These are phyloP conservation scores for Clavelina lepadiformis DNA, from an alignment of 23 tunicate species.

Conservation along the genomic window DNA sequence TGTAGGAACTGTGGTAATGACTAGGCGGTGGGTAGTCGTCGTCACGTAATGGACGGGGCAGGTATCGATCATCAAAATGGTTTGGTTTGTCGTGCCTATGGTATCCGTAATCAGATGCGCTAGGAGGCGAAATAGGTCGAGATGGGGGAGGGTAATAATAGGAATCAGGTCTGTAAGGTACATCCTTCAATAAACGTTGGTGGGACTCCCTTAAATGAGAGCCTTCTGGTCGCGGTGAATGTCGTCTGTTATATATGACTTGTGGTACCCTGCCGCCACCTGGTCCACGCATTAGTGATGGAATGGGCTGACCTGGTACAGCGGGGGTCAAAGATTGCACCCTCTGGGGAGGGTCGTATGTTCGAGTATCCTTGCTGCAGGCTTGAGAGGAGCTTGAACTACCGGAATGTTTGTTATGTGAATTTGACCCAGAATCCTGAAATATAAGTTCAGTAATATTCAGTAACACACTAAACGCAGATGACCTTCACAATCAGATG, in stretches of 20 bases:
- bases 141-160: slow-evolving; percentile 19
- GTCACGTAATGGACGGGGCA: slow-evolving; percentile 3
- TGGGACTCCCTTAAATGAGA: slow-evolving; percentile 9
- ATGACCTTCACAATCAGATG: too few species aligned
- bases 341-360: slow-evolving; percentile 33
- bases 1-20: too few species aligned
- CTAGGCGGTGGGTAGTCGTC: slow-evolving; percentile 19
- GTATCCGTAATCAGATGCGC: not conserved
- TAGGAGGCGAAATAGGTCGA: slow-evolving; percentile 20
- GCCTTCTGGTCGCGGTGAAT: slow-evolving; percentile 21
- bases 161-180: slow-evolving; percentile 18
- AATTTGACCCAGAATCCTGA: slow-evolving; percentile 1
- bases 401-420: slow-evolving; percentile 1
- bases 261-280: slow-evolving; percentile 33
- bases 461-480: too few species aligned
- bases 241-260: slow-evolving; percentile 40
- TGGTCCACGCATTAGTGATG: slow-evolving; percentile 51
- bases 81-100: not conserved
- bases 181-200: slow-evolving; percentile 25
- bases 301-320: slow-evolving; percentile 56
- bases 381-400: slow-evolving; percentile 8
- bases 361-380: not conserved
- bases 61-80: slow-evolving; percentile 13
- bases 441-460: not conserved
- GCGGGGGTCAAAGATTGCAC: slow-evolving; percentile 49